These are phyloP conservation scores for Macrosoma leucophasiata DNA, from an alignment of 2,888 invertebrate genomes.

Conservation along the genomic window DNA sequence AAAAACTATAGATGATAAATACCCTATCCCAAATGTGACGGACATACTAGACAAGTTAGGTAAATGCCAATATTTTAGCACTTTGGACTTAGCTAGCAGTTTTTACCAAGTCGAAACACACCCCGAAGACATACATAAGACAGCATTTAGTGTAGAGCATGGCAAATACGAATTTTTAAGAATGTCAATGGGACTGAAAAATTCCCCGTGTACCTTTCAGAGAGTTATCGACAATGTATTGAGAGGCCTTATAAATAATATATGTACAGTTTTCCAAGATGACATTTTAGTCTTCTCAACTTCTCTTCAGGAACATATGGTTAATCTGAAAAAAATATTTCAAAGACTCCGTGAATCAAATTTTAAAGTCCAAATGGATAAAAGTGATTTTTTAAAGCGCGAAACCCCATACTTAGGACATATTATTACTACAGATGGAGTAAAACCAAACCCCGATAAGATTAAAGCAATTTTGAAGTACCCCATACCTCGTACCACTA, in stretches of 20 bases:
- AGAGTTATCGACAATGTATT: conserved; percentile 13
- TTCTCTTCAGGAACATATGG: conserved; percentile 24
- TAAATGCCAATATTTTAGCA: conserved; percentile 24
- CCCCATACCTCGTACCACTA: conserved; percentile 7
- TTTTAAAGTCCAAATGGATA: conserved; percentile 20
- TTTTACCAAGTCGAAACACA: conserved; percentile 17
- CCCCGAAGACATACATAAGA: conserved; percentile 13
- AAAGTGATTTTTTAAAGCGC: conserved; percentile 25
- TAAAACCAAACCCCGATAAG: conserved; percentile 4
- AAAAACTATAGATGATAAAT: conserved; percentile 32
- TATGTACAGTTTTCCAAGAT: conserved; percentile 9
- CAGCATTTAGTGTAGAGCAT: conserved; percentile 17
- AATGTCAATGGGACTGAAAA: conserved; percentile 15
- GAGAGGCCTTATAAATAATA: conserved; percentile 5
- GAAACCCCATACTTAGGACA: conserved; percentile 4
- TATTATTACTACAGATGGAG: conserved; percentile 9
- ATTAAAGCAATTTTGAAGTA: conserved; percentile 4
- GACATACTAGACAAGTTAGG: conserved; percentile 27
- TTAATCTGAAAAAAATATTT: conserved; percentile 18
- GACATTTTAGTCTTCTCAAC: conserved; percentile 13
- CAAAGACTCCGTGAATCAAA: conserved; percentile 17
- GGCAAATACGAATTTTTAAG: conserved; percentile 12
- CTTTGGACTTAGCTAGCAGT: conserved; percentile 23
- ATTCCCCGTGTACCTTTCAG: conserved; percentile 11
- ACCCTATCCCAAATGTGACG: conserved; percentile 29